These are phyloP conservation scores for Heliothis subflexa DNA, from an alignment of 1,140 invertebrate species.

Conservation along the genomic window DNA sequence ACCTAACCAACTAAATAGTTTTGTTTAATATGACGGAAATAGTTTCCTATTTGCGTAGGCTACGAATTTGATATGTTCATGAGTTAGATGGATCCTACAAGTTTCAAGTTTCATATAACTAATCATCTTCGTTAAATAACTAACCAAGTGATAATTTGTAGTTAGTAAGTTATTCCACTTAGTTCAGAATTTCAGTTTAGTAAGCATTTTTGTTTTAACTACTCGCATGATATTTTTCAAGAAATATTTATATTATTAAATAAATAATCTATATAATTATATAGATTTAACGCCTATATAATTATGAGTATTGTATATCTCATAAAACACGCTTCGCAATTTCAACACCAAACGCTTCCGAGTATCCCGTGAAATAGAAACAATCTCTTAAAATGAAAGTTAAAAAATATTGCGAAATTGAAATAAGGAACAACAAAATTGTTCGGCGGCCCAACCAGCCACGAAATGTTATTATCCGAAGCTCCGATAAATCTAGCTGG, in stretches of 20 bases:
- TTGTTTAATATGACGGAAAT: conserved; percentile 1
- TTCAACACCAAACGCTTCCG: background rate
- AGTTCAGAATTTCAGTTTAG: too few species aligned
- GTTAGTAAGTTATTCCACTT: background rate
- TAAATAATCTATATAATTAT: too few species aligned
- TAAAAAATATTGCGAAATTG: conserved; percentile 8
- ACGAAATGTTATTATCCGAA: conserved; percentile 37
- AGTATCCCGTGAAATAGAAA: background rate
- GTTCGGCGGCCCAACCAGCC: conserved; percentile 14
- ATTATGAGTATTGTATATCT: too few species aligned
- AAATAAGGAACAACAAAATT: conserved; percentile 3
- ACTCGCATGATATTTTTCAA: too few species aligned
- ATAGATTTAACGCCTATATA: too few species aligned
- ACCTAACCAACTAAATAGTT: background rate
- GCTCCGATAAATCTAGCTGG: conserved; percentile 31
- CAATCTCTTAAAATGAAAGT: conserved; percentile 19
- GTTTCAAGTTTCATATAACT: background rate
- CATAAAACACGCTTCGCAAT: background rate
- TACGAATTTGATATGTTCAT: background rate
- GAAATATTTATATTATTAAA: too few species aligned
- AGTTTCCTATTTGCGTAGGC: background rate
- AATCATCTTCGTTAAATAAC: background rate
- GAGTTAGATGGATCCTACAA: background rate
- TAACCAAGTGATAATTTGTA: conserved; percentile 8
- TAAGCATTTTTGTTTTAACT: too few species aligned